Evolutionary conservation across 2,888 invertebrate genomes (phyloP).

Genomic region (Dicyrtoma fusca): DNA sequence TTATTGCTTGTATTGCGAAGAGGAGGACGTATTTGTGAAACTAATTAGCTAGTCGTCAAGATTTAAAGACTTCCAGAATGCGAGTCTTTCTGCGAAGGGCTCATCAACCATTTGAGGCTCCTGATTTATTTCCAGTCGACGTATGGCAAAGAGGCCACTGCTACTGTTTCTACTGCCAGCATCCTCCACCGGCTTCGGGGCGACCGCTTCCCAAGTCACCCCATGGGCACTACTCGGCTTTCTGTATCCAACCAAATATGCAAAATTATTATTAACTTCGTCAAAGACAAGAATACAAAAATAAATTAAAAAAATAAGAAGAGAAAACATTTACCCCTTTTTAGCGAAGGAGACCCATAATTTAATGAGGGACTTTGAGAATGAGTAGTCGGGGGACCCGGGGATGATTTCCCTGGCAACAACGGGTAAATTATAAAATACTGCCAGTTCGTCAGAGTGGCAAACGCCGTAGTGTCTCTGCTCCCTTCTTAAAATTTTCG

Average conservation of each 20-base stretch:
- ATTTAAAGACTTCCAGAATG: slow-evolving; percentile 26
- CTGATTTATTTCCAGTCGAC: slow-evolving; percentile 17
- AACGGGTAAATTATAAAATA: slow-evolving; percentile 38
- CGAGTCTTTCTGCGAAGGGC: slow-evolving; percentile 11
- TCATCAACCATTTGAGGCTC: slow-evolving; percentile 24
- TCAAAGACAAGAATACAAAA: not conserved
- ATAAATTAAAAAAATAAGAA: not conserved
- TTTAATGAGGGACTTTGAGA: slow-evolving; percentile 40
- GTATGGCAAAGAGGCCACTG: not conserved
- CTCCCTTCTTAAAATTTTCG: slow-evolving; percentile 36
- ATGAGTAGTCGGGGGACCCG: slow-evolving; percentile 44
- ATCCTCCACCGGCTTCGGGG: not conserved
- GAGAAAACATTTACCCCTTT: slow-evolving; percentile 33
- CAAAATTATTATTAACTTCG: not conserved
- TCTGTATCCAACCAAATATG: slow-evolving; percentile 20
- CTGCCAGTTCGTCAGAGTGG: slow-evolving; percentile 43
- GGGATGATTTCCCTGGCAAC: slow-evolving; percentile 41
- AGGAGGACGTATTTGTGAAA: no score
- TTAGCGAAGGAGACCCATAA: slow-evolving; percentile 40
- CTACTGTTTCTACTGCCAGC: not conserved
- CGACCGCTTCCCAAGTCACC: slow-evolving; percentile 42
- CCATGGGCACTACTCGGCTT: slow-evolving; percentile 36
- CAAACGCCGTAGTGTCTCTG: slow-evolving; percentile 41
- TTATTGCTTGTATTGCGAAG: no score
- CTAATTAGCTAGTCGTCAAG: no score